These are phyloP conservation scores for Drosophila differens DNA, from an alignment of 2,888 invertebrate genomes.

Conservation along the genomic window DNA sequence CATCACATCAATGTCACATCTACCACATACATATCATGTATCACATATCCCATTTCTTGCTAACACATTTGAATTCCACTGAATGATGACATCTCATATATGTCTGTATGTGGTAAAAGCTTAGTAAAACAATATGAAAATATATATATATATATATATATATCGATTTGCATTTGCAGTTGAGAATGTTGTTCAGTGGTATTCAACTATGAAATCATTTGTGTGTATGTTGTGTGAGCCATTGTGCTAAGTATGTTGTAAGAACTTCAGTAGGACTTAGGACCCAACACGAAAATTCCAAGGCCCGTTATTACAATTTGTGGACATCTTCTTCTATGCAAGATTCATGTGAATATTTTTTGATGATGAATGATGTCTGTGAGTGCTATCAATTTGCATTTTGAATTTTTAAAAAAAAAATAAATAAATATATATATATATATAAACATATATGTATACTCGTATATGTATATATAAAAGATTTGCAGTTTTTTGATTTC, in stretches of 20 bases:
- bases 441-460: not conserved
- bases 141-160: conserved; percentile 1
- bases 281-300: conserved; percentile 27
- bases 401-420: conserved; percentile 7
- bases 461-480: not conserved
- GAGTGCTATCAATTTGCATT: conserved; percentile 63
- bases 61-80: not conserved
- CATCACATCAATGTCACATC: not conserved
- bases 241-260: conserved; percentile 11
- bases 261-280: not conserved
- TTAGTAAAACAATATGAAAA: not conserved
- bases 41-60: not conserved
- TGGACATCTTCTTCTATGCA: conserved; percentile 66
- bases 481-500: not conserved
- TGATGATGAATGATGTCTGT: conserved; percentile 37
- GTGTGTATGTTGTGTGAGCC: conserved; percentile 31
- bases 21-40: not conserved
- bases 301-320: conserved; percentile 29
- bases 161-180: conserved; percentile 27
- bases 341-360: conserved; percentile 63
- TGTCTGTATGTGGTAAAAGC: not conserved
- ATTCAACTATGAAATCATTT: conserved; percentile 27
- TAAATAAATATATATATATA: not conserved
- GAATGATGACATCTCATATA: not conserved
- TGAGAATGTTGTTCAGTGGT: conserved; percentile 28